Evolutionary conservation across 2,797 vertebrate species (phyloP).

Genomic region (Argya squamiceps): DNA sequence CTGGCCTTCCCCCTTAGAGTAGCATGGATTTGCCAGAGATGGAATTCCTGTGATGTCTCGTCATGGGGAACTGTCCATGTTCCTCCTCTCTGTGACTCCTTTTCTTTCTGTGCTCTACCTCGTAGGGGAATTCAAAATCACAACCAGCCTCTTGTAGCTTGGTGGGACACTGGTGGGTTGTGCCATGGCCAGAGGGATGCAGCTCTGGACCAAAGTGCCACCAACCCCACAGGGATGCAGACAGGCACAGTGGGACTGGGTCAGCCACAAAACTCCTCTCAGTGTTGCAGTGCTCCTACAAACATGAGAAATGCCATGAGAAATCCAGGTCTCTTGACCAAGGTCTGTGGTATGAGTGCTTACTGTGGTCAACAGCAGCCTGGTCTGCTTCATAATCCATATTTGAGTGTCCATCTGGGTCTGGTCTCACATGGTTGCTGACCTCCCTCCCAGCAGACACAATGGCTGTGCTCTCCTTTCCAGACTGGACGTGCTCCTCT

Average conservation of each 20-base stretch:
- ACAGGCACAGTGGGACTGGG: fast-evolving
- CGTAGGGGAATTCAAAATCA: fast-evolving
- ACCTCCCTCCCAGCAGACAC: neutral
- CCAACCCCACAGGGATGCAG: fast-evolving
- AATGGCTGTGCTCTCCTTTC: neutral
- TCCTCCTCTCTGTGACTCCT: neutral
- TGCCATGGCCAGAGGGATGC: no score
- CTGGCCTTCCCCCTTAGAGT: neutral
- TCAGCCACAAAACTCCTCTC: neutral
- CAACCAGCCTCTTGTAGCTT: neutral
- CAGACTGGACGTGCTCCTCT: neutral
- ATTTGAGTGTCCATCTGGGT: fast-evolving
- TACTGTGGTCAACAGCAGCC: fast-evolving
- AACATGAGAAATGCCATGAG: neutral
- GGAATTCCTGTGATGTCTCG: neutral
- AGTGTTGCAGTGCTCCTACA: neutral
- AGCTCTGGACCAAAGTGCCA: neutral
- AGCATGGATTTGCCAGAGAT: fast-evolving
- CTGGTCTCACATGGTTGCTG: fast-evolving
- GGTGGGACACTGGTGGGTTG: fast-evolving
- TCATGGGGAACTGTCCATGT: fast-evolving
- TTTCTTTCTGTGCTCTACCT: neutral
- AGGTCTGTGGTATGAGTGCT: neutral
- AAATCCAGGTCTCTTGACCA: neutral
- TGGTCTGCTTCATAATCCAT: neutral